Evolutionary conservation across 1,140 invertebrate species (phyloP).

Genomic region (Procambarus virginalis): DNA sequence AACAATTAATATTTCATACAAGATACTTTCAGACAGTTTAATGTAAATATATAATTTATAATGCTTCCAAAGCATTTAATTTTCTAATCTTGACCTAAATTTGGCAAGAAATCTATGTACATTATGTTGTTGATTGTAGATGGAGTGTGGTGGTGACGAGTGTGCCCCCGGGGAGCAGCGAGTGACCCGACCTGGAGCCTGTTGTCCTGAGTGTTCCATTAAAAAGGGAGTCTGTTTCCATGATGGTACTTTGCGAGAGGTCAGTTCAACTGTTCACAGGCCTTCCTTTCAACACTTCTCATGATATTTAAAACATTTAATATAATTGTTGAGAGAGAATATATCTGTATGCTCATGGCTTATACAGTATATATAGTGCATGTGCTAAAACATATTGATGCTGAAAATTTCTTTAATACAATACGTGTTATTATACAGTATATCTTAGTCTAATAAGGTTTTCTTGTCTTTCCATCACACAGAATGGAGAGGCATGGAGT

Average conservation of each 20-base stretch:
- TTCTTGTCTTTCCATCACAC: neutral
- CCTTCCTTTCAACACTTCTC: too few relatives aligned
- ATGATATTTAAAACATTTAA: neutral
- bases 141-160: neutral
- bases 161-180: constrained; percentile 27
- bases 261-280: neutral
- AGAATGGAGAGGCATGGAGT: constrained; percentile 54
- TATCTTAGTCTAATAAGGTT: neutral
- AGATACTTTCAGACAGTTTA: too few relatives aligned
- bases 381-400: too few relatives aligned
- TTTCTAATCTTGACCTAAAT: neutral
- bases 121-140: neutral
- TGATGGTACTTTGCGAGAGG: constrained; percentile 31
- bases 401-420: neutral
- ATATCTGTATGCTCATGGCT: neutral
- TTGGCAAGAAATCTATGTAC: neutral
- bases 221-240: constrained; percentile 29
- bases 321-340: neutral
- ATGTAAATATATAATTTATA: too few relatives aligned
- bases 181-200: constrained; percentile 33
- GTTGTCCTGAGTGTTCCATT: constrained; percentile 42
- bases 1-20: too few relatives aligned
- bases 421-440: neutral
- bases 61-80: too few relatives aligned
- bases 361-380: too few relatives aligned